Conservation (phyloP, 2,113 vertebrate species). For the Myotis brandtii region DNA sequence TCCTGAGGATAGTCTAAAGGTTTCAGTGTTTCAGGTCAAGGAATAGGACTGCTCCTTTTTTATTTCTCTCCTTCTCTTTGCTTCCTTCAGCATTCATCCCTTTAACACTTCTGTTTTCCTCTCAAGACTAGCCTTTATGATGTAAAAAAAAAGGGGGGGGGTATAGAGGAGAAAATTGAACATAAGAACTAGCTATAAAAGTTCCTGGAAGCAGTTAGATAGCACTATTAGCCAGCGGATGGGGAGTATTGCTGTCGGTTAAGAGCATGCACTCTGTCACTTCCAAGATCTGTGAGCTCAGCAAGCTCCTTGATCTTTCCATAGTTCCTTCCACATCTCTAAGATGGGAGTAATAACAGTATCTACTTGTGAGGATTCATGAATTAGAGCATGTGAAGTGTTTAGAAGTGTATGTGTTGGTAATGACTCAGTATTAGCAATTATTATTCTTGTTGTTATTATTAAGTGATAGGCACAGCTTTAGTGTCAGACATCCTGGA, state of each 20-base stretch:
- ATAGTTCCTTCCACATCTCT: not conserved
- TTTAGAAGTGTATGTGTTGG: not conserved
- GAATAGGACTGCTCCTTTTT: not conserved
- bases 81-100: not conserved
- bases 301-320: not conserved
- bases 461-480: not conserved
- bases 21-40: not conserved
- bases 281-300: not conserved
- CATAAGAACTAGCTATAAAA: not conserved
- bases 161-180: not conserved
- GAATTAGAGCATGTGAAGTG: not conserved
- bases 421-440: not conserved
- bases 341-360: not conserved
- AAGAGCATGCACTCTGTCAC: not conserved
- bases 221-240: not conserved
- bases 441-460: not conserved
- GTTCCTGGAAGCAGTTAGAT: not conserved
- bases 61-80: not conserved
- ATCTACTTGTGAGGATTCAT: not conserved
- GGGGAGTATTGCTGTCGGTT: not conserved
- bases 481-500: not conserved
- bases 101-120: not conserved
- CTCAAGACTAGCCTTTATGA: not conserved
- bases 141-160: not conserved
- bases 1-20: not conserved